phyloP scores from a whole-genome alignment of 2,797 vertebrate species.

The Coregonus ussuriensis region DNA sequence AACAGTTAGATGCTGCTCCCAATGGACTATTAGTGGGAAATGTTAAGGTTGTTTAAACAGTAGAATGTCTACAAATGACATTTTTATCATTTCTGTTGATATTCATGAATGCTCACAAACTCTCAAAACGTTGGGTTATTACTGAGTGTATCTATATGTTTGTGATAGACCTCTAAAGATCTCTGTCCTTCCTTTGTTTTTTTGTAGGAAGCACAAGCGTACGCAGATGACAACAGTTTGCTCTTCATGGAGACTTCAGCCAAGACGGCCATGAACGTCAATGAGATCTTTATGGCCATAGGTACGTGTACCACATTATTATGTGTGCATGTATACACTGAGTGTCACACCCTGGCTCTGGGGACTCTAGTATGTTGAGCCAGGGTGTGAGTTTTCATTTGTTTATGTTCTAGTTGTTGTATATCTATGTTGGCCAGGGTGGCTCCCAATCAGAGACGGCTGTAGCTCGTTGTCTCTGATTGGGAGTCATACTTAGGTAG shows the following conservation, averaged over 20 bases:
- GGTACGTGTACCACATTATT: conserved; percentile 67
- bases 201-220: conserved; percentile 89
- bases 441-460: too few relatives aligned
- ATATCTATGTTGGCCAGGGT: too few relatives aligned
- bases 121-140: not conserved
- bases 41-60: not conserved
- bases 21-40: not conserved
- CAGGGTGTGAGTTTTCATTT: too few relatives aligned
- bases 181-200: not conserved
- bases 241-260: conserved; percentile 98
- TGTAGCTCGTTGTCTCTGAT: too few relatives aligned
- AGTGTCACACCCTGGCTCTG: too few relatives aligned
- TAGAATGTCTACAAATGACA: not conserved
- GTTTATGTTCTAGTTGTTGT: too few relatives aligned
- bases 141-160: not conserved
- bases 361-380: too few relatives aligned
- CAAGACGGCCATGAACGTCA: conserved; percentile 97
- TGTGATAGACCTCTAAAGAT: not conserved
- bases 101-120: not conserved
- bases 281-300: conserved; percentile 98
- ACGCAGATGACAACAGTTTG: conserved; percentile 97
- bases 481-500: too few relatives aligned
- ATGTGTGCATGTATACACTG: too few relatives aligned
- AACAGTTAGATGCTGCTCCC: conserved; percentile 23
- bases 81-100: not conserved